A percentile compares a stretch with the other conserved stretches of the same genome.
phyloP scores from a whole-genome alignment of 2,113 vertebrate species.

The Phrynosoma blainvillii region DNA sequence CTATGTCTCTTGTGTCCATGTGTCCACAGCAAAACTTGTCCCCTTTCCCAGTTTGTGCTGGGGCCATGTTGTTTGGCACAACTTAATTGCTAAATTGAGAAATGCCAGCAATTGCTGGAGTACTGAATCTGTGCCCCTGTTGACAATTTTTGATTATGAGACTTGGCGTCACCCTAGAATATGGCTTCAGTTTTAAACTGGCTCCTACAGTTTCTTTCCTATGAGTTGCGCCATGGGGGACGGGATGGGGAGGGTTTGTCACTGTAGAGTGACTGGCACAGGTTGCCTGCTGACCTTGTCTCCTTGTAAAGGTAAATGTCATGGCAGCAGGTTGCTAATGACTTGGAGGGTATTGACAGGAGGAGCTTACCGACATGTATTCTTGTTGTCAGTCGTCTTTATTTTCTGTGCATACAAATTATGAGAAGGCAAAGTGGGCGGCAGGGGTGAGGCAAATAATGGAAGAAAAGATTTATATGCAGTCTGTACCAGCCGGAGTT shows the following conservation, averaged over 20 bases:
- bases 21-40: no score
- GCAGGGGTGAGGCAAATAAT: not conserved
- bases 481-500: not conserved
- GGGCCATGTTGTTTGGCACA: not conserved
- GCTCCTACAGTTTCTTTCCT: no score
- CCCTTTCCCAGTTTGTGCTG: not conserved
- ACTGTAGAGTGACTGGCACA: not conserved
- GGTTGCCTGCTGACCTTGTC: not conserved
- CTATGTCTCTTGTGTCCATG: not conserved
- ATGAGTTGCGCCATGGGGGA: not conserved
- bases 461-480: not conserved
- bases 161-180: not conserved
- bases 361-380: not conserved
- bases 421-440: not conserved
- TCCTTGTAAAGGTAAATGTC: not conserved
- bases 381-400: not conserved
- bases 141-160: not conserved
- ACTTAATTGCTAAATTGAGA: not conserved
- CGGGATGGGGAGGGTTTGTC: accelerated
- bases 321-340: not conserved
- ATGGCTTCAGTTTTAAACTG: not conserved
- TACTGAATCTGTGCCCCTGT: not conserved
- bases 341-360: not conserved
- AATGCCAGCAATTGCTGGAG: no score
- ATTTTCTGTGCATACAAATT: not conserved